A percentile compares a stretch with the other conserved stretches of the same genome.
Conservation (phyloP, 2,797 vertebrate species). For the Tapera naevia region DNA sequence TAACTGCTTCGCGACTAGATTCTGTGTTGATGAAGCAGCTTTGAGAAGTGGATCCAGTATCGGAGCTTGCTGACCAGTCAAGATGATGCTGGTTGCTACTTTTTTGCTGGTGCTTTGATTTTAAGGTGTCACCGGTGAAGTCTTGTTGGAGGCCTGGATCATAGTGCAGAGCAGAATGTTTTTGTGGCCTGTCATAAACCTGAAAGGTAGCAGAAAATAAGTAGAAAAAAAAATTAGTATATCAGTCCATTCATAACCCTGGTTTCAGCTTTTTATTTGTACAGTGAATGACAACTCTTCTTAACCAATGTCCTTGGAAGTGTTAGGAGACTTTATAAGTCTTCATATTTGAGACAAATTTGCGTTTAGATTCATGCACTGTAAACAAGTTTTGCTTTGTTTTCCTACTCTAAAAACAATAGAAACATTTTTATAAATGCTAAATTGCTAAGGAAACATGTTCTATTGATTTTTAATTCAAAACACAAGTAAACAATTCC, state of each 20-base stretch:
- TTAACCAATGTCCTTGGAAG: not conserved
- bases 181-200: slow-evolving; percentile 92
- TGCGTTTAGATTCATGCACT: not conserved
- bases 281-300: not conserved
- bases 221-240: not conserved
- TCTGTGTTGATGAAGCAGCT: slow-evolving; percentile 83
- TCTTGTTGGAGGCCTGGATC: slow-evolving; percentile 86
- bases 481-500: slow-evolving; percentile 31
- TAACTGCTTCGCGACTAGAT: slow-evolving; percentile 80
- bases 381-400: slow-evolving; percentile 27
- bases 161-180: slow-evolving; percentile 85
- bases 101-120: slow-evolving; percentile 94
- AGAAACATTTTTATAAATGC: slow-evolving; percentile 33
- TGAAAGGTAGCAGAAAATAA: slow-evolving; percentile 68
- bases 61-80: slow-evolving; percentile 86
- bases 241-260: not conserved
- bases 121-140: slow-evolving; percentile 91
- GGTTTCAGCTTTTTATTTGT: not conserved
- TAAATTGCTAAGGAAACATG: not conserved
- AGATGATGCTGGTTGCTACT: slow-evolving; percentile 85
- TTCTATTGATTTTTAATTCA: slow-evolving; percentile 43
- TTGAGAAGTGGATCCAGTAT: slow-evolving; percentile 79
- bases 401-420: not conserved
- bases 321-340: not conserved
- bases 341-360: not conserved